Evolutionary conservation across 1,140 invertebrate species (phyloP).

Genomic region (Mya arenaria): DNA sequence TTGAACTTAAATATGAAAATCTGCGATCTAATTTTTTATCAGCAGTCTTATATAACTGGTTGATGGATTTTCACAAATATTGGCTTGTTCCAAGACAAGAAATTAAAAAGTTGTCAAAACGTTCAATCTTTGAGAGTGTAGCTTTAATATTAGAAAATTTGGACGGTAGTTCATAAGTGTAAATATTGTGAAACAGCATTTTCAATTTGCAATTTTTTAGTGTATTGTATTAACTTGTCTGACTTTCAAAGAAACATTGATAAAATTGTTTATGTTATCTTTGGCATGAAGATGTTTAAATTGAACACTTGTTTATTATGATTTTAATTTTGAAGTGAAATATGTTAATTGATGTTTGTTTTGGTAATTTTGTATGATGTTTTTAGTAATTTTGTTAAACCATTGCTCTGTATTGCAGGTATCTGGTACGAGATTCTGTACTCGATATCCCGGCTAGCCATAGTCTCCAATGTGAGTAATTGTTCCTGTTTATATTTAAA

Average conservation of each 20-base stretch:
- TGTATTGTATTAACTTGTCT: no score
- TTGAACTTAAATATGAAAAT: no score
- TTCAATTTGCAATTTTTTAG: no score
- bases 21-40: no score
- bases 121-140: no score
- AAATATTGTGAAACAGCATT: no score
- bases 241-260: neutral
- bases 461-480: conserved; percentile 93
- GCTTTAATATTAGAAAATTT: no score
- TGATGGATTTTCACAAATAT: no score
- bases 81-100: no score
- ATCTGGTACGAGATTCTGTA: conserved; percentile 83
- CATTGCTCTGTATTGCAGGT: conserved; percentile 64
- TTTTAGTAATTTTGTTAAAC: neutral
- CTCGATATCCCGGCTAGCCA: conserved; percentile 85
- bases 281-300: neutral
- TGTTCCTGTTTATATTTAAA: neutral
- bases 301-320: neutral
- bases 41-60: no score
- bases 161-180: no score
- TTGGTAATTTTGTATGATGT: neutral
- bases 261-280: neutral
- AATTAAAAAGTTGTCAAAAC: no score
- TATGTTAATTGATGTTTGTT: neutral
- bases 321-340: neutral